Evolutionary conservation across 2,888 invertebrate species (phyloP).

Genomic region (Priocnemis perturbator): DNA sequence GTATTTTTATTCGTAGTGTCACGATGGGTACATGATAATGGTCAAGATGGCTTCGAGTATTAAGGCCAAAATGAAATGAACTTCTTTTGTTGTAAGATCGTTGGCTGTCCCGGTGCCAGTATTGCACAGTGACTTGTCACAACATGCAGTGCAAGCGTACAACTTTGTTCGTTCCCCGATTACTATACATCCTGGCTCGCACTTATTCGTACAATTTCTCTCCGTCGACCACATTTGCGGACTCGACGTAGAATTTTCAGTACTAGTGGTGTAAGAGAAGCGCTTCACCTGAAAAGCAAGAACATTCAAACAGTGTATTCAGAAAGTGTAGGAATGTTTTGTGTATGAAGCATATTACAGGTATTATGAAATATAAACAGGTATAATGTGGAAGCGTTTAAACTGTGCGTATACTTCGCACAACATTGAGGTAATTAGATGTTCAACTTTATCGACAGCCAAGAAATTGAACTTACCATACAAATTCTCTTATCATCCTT

Average conservation of each 20-base stretch:
- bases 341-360: too few species aligned
- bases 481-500: slow-evolving; percentile 86
- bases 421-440: too few species aligned
- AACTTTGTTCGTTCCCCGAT: slow-evolving; percentile 93
- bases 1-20: slow-evolving; percentile 60
- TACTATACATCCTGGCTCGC: slow-evolving; percentile 91
- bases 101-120: slow-evolving; percentile 79
- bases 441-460: too few species aligned
- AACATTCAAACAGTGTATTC: slow-evolving; percentile 20
- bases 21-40: slow-evolving; percentile 68
- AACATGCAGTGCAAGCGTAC: slow-evolving; percentile 91
- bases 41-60: slow-evolving; percentile 66
- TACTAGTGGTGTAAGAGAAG: slow-evolving; percentile 89
- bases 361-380: too few species aligned
- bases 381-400: too few species aligned
- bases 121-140: slow-evolving; percentile 87
- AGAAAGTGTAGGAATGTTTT: background rate
- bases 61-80: slow-evolving; percentile 66
- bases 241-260: slow-evolving; percentile 85
- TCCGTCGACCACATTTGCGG: slow-evolving; percentile 89
- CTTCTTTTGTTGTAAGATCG: slow-evolving; percentile 55
- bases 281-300: slow-evolving; percentile 82
- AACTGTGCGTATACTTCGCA: too few species aligned
- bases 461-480: slow-evolving; percentile 79
- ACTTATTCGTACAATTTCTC: slow-evolving; percentile 88